phyloP scores from a whole-genome alignment of 2,797 vertebrate genomes.

The Pelochelys cantorii region DNA sequence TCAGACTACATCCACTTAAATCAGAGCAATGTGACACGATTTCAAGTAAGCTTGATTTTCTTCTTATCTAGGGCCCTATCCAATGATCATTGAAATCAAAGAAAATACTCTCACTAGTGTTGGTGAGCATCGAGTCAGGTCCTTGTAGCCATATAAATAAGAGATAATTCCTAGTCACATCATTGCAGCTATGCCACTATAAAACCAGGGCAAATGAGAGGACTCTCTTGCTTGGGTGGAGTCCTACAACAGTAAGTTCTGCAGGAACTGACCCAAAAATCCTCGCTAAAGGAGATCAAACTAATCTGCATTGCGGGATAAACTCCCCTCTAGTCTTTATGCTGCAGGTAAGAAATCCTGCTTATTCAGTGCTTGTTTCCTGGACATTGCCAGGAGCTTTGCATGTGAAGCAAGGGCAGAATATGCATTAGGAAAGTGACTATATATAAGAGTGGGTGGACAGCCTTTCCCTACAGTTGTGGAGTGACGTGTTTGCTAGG shows the following conservation, averaged over 20 bases:
- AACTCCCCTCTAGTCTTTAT: neutral
- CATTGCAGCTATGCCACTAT: neutral
- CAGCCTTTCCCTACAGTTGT: neutral
- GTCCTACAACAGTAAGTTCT: accelerated
- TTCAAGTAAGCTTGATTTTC: neutral
- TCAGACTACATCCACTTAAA: neutral
- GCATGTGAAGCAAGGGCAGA: neutral
- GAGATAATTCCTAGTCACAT: accelerated
- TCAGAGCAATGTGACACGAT: neutral
- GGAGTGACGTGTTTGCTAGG: neutral
- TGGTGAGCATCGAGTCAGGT: conserved; percentile 28
- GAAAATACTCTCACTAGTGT: conserved; percentile 22
- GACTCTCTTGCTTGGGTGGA: neutral
- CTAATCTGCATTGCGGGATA: neutral
- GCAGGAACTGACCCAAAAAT: neutral
- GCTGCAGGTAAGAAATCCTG: neutral
- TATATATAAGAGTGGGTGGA: neutral
- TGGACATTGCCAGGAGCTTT: accelerated
- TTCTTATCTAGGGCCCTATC: neutral
- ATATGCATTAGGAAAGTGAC: neutral
- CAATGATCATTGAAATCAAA: conserved; percentile 14
- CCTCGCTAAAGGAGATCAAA: neutral
- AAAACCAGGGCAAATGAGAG: accelerated
- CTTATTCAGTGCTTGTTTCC: neutral
- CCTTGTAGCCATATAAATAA: neutral